phyloP scores from a whole-genome alignment of 2,888 invertebrate species.

The Colletes collaris region DNA sequence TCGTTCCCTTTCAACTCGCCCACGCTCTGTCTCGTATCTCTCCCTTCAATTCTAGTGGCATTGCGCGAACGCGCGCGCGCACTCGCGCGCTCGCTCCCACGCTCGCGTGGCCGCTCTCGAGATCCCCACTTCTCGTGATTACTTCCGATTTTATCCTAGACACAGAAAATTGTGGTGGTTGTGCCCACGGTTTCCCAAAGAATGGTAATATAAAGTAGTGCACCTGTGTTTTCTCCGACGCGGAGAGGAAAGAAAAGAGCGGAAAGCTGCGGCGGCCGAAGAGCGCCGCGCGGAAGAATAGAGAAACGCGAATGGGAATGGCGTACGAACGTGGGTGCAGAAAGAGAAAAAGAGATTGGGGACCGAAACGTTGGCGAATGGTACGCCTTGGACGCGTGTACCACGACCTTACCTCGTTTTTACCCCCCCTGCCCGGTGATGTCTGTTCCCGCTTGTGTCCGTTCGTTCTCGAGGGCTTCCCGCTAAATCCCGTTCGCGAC shows the following conservation, averaged over 20 bases:
- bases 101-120: slow-evolving; percentile 15
- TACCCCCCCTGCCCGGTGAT: background rate
- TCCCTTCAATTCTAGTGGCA: slow-evolving; percentile 23
- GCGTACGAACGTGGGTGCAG: background rate
- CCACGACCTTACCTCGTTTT: slow-evolving; percentile 21
- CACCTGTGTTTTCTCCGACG: slow-evolving; percentile 49
- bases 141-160: slow-evolving; percentile 78
- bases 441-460: background rate
- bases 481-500: slow-evolving; percentile 25
- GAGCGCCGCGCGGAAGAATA: slow-evolving; percentile 4
- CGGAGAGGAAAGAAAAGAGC: slow-evolving; percentile 19
- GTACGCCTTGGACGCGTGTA: slow-evolving; percentile 27
- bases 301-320: slow-evolving; percentile 8
- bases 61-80: background rate
- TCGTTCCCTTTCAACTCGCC: slow-evolving; percentile 42
- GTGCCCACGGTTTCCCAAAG: slow-evolving; percentile 57
- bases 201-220: slow-evolving; percentile 66
- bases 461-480: slow-evolving; percentile 13
- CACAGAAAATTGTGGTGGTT: slow-evolving; percentile 62
- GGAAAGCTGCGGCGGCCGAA: background rate
- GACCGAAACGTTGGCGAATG: slow-evolving; percentile 21
- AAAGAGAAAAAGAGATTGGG: slow-evolving; percentile 4
- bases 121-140: slow-evolving; percentile 79
- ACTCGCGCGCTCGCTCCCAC: background rate
- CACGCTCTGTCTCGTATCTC: slow-evolving; percentile 15